Percentiles rank a stretch among this genome's conserved stretches.
These are phyloP conservation scores for Eciton burchellii DNA, from an alignment of 1,140 invertebrate species.

Conservation along the genomic window DNA sequence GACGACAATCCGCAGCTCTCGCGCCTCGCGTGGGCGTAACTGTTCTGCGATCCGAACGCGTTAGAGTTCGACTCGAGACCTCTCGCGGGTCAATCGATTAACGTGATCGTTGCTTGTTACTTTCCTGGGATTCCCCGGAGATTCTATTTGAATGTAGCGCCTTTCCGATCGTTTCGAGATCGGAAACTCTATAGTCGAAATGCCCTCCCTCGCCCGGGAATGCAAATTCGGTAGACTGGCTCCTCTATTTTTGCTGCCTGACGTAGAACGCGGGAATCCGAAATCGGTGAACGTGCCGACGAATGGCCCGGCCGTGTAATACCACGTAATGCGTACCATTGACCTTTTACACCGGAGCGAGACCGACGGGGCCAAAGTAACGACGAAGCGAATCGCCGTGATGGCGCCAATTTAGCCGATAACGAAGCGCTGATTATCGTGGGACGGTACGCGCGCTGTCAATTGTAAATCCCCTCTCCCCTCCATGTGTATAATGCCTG, in stretches of 20 bases:
- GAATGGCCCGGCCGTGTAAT: conserved; percentile 48
- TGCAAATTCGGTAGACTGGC: too few species aligned
- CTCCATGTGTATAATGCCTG: conserved; percentile 26
- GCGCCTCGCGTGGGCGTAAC: not conserved
- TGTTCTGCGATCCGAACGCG: not conserved
- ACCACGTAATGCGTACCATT: conserved; percentile 62
- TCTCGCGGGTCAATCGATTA: too few species aligned
- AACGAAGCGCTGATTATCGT: conserved; percentile 77
- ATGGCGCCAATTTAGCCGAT: conserved; percentile 76
- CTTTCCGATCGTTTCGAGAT: too few species aligned
- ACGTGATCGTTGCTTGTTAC: too few species aligned
- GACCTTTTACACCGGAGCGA: conserved; percentile 68
- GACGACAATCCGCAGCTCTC: not conserved
- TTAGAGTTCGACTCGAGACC: not conserved
- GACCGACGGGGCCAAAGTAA: conserved; percentile 39
- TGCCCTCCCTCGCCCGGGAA: too few species aligned
- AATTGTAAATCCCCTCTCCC: conserved; percentile 65
- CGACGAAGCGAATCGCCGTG: conserved; percentile 62
- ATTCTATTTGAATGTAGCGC: too few species aligned
- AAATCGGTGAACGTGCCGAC: conserved; percentile 66
- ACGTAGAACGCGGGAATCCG: conserved; percentile 28
- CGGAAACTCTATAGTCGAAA: too few species aligned
- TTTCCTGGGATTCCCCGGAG: too few species aligned
- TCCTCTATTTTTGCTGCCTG: not conserved
- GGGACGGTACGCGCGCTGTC: conserved; percentile 68